Base-by-base conservation (phyloP, 2,888 invertebrate genomes). In the Lycia hirtaria region DNA sequence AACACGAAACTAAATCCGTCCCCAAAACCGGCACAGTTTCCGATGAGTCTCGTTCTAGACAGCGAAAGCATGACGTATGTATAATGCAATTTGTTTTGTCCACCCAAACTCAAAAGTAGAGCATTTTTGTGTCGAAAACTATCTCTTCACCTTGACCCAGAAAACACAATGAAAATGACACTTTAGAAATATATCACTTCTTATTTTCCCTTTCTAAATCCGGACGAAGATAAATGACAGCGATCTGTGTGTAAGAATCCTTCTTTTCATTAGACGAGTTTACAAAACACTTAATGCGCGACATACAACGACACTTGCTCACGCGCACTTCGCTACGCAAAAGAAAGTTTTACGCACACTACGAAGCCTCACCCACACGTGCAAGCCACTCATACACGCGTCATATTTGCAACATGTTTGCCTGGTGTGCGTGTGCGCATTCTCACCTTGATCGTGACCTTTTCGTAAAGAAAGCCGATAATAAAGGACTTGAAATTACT, bases 271-370 rank as follows among this genome's bases (percentile, higher is more conserved):
- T 26, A 44, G 50, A 50, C 12, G 66, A 38, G 45, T 15, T n/a
- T n/a, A n/a, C n/a, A n/a, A n/a, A n/a, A 41, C 57, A 22, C 64
- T 64, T 65, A 65, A 57, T 41, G 56, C 50, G 41, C 48, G 37
- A 48, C 47, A 38, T 45, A 26, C 43, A 5, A 57, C 52, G 62
- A 65, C 68, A 66, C 64, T 68, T 70, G 71, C 69, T 67, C 48
- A 65, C 62, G 65, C 56, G 55, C n/a, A n/a, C n/a, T n/a, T 53
- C 57, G 41, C 43, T 50, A 50, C 68, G 73, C 67, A 67, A 72
- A 76, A 76, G 76, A 76, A 76, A 76, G 76, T 76, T 75, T 65
- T 64, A 64, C 66, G 64, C 73, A 68, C 73, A 67, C 69, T 43
- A n/a, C 19, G 19, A 7, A 20, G 12, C 4, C 6, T 14, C 60